Evolutionary conservation across 2,113 vertebrate species (phyloP).

Genomic region (Albula goreensis): DNA sequence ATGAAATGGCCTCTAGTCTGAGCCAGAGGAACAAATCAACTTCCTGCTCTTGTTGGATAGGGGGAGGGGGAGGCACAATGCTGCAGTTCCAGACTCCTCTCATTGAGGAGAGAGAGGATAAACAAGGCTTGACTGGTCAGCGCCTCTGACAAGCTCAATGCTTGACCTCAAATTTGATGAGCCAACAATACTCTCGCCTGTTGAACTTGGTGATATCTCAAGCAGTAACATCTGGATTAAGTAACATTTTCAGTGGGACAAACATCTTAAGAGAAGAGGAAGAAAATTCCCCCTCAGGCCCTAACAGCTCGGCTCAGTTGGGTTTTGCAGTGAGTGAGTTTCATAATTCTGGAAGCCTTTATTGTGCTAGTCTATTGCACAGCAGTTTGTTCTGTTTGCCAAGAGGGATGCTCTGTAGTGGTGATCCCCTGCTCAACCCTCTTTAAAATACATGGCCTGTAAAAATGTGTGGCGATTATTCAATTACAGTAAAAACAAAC

Average conservation of each 20-base stretch:
- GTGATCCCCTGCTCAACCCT: neutral
- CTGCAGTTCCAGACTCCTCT: slow-evolving; percentile 20
- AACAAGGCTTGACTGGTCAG: slow-evolving; percentile 33
- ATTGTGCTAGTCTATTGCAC: neutral
- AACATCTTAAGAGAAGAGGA: slow-evolving; percentile 22
- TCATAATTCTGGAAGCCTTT: neutral
- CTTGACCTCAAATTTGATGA: slow-evolving; percentile 18
- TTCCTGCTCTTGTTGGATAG: slow-evolving; percentile 3
- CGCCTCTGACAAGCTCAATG: slow-evolving; percentile 14
- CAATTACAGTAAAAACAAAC: neutral
- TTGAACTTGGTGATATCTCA: slow-evolving; percentile 34
- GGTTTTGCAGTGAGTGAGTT: neutral
- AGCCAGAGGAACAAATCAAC: neutral
- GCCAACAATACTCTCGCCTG: slow-evolving; percentile 29
- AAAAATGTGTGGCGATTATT: neutral
- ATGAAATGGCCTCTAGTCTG: neutral
- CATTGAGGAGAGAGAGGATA: slow-evolving; percentile 4
- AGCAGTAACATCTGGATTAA: slow-evolving; percentile 48
- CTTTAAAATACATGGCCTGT: slow-evolving; percentile 1
- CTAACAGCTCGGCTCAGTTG: neutral
- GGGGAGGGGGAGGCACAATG: neutral
- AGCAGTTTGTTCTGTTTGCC: neutral
- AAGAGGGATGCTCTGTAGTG: neutral
- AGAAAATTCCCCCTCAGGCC: neutral
- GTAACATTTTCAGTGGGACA: slow-evolving; percentile 39